Conservation (phyloP, 1,140 invertebrate species). For the Liolophura sinensis region DNA sequence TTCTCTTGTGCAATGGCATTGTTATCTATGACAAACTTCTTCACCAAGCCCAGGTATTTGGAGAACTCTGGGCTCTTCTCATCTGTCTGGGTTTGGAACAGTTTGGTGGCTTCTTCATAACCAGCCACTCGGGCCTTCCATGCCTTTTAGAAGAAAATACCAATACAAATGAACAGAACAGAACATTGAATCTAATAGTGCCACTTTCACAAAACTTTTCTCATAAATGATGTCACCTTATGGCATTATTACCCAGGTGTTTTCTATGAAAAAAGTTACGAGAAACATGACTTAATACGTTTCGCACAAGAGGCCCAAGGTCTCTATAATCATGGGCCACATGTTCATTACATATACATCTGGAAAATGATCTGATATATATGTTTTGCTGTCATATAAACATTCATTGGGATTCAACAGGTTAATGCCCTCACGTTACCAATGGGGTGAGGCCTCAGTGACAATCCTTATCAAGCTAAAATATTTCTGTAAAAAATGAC, state of each 20-base stretch:
- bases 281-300: neutral
- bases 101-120: conserved; percentile 90
- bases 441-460: neutral
- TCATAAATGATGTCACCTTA: neutral
- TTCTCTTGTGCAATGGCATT: conserved; percentile 96
- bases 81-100: conserved; percentile 74
- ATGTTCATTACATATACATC: no score
- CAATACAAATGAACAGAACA: conserved; percentile 7
- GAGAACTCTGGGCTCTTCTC: conserved; percentile 93
- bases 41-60: conserved; percentile 88
- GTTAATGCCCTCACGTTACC: neutral
- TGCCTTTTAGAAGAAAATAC: conserved; percentile 59
- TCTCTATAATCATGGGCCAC: neutral
- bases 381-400: no score
- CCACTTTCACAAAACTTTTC: no score
- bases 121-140: conserved; percentile 94
- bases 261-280: neutral
- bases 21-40: conserved; percentile 93
- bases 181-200: neutral
- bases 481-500: neutral
- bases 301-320: neutral
- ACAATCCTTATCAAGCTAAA: neutral
- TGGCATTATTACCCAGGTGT: neutral
- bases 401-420: no score
- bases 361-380: no score